Base-by-base conservation (phyloP, 2,797 vertebrate genomes). In the Notamacropus eugenii region DNA sequence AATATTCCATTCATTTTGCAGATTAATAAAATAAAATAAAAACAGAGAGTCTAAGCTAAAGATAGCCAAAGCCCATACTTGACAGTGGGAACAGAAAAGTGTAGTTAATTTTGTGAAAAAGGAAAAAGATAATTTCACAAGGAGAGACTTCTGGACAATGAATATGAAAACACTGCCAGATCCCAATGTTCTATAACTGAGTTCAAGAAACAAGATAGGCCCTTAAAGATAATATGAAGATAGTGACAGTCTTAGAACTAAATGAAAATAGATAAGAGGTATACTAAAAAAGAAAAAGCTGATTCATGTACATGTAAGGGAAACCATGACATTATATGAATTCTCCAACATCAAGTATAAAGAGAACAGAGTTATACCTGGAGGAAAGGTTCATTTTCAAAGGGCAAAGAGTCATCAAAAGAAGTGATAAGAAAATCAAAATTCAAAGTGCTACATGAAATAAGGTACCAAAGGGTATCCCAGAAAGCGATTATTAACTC, bases 301-400 rank as follows among this genome's bases (percentile, higher is more conserved):
- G 52, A 95, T 95, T 50, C 94, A 92, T 34, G 91, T 55, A 1
- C 14, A 94, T 92, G 57, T 93, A 50, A 95, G 91, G 93, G 54
- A 95, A 92, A 95, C 50, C 57, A 95, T 82, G 34, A 90, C 8
- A 92, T 91, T 0, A 97, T 40, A 95, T 56, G 6, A 82, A 74
- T 24, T 57, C 90, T 91, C 1, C 67, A 54, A 93, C 62, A 58
- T 90, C 55, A 96, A 93, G 19, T n/a, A 24, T 82, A 46, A 82
- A 82, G 19, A 50, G 50, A 46, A 93, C 4, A 57, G 14, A 94
- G 27, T 27, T 28, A 91, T 10, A 24, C 46, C 24, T 90, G 12
- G 62, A 29, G 40, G 22, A 46, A 87, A 87, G 67, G n/a, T 82
- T 40, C n/a, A 97, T 10, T n/a, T 93, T 92, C 54, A 92, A 95